Evolutionary conservation across 2,113 vertebrate species (phyloP).

Genomic region (Cebus imitator): DNA sequence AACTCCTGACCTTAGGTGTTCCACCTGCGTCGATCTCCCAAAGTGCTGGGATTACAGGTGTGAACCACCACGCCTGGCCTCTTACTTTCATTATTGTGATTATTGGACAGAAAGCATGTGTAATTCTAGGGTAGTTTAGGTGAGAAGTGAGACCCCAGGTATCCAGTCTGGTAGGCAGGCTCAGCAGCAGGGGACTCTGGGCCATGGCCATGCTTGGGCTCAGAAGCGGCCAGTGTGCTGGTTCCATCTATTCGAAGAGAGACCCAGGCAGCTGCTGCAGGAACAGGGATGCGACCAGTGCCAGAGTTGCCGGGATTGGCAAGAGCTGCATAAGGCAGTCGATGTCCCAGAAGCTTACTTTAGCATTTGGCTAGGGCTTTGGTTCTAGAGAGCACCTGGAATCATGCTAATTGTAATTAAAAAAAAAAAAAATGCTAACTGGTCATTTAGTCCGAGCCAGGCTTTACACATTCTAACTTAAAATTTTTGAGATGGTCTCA

Average conservation of each 20-base stretch:
- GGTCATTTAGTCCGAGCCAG: neutral
- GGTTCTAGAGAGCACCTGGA: neutral
- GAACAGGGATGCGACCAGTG: rapidly evolving
- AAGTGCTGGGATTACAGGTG: neutral
- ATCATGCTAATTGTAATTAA: neutral
- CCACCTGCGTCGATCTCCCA: neutral
- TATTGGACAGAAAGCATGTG: neutral
- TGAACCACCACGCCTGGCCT: neutral
- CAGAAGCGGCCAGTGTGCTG: neutral
- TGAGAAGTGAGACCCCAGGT: neutral
- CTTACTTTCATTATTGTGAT: rapidly evolving
- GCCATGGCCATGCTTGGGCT: neutral
- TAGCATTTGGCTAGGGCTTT: neutral
- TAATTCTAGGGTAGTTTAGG: neutral
- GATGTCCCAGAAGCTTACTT: neutral
- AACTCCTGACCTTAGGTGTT: neutral
- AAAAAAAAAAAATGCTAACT: no score
- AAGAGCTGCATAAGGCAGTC: neutral
- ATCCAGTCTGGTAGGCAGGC: neutral
- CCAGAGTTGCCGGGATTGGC: neutral
- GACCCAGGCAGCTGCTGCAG: neutral
- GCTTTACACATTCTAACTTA: rapidly evolving
- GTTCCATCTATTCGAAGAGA: neutral
- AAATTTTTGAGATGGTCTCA: no score
- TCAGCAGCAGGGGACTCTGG: neutral